phyloP scores from a whole-genome alignment of 1,140 invertebrate genomes.

The Streblospio benedicti region DNA sequence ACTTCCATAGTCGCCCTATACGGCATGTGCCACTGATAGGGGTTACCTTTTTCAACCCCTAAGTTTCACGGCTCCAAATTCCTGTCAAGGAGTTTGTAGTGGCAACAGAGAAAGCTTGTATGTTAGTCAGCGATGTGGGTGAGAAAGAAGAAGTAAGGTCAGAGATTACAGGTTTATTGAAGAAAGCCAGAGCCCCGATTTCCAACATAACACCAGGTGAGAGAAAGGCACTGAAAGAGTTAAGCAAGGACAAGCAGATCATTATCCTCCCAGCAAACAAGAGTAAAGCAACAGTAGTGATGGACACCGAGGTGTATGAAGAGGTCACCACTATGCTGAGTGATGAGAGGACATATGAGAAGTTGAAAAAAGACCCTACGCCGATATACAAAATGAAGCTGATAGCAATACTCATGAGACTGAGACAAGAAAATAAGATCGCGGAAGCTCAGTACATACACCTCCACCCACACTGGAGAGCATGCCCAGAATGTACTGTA shows the following conservation, averaged over 20 bases:
- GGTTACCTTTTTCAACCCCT: too few relatives aligned
- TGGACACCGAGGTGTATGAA: not conserved
- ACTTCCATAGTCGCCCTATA: too few relatives aligned
- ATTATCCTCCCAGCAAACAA: not conserved
- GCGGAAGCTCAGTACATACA: not conserved
- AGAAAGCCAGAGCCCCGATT: not conserved
- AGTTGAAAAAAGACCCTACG: constrained; percentile 6
- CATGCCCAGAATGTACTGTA: not conserved
- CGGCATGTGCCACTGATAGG: too few relatives aligned
- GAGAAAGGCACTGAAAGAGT: not conserved
- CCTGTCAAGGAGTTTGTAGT: not conserved
- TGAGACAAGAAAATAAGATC: not conserved
- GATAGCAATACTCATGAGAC: not conserved
- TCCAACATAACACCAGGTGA: not conserved
- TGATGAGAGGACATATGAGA: constrained; percentile 10
- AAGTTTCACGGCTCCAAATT: too few relatives aligned
- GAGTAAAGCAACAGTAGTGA: not conserved
- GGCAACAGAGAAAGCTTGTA: not conserved
- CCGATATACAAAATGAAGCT: constrained; percentile 3
- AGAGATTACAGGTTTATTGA: not conserved
- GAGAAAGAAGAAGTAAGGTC: not conserved
- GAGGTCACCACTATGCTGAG: not conserved
- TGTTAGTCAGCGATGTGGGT: not conserved
- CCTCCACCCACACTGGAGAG: constrained; percentile 5
- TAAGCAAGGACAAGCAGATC: not conserved